phyloP scores from a whole-genome alignment of 2,797 vertebrate species.

The Tokudaia muenninki region DNA sequence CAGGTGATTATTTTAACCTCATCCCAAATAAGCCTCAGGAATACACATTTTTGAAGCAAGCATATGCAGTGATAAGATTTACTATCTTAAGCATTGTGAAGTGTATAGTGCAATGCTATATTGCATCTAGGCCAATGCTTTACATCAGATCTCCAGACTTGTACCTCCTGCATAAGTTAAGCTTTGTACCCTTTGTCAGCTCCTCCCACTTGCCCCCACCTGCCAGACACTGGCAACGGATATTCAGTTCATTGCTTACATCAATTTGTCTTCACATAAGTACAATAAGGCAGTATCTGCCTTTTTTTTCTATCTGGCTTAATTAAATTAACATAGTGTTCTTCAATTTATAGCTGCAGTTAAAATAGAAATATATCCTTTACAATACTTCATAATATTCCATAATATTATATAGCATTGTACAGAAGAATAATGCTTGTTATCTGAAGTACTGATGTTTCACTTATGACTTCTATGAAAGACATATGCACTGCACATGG shows the following conservation, averaged over 20 bases:
- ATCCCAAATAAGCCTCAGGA: background rate
- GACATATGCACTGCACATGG: no score
- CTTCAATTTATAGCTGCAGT: background rate
- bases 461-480: background rate
- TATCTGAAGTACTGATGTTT: background rate
- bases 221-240: no score
- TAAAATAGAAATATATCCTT: background rate
- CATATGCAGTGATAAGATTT: background rate
- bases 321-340: background rate
- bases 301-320: background rate
- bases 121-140: rapidly evolving
- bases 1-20: background rate
- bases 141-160: background rate
- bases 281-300: background rate
- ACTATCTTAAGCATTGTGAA: background rate
- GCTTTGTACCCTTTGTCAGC: no score
- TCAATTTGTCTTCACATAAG: background rate
- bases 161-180: background rate
- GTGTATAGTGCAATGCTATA: background rate
- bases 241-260: background rate
- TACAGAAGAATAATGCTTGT: background rate
- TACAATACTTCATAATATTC: background rate
- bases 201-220: background rate
- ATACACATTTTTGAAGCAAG: background rate
- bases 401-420: background rate